Evolutionary conservation across 2,113 vertebrate genomes (phyloP).

Genomic region (Verasper variegatus): DNA sequence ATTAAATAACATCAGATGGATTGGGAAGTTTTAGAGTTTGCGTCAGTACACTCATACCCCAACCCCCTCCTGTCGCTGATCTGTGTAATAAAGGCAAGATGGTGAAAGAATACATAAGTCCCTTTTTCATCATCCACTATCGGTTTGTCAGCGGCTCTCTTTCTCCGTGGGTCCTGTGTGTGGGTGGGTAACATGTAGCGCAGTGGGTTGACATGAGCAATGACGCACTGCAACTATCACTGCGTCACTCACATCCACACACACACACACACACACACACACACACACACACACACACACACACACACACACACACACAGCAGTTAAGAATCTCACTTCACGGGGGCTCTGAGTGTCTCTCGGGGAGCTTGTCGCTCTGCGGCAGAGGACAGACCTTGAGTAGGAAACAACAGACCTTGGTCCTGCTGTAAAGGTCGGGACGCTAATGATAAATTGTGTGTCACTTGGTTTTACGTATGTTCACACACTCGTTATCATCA

Average conservation of each 20-base stretch:
- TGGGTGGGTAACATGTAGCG: conserved; percentile 9
- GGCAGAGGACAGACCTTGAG: conserved; percentile 43
- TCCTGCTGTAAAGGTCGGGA: conserved; percentile 6
- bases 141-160: background rate
- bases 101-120: background rate
- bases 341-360: conserved; percentile 27
- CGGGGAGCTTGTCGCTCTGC: background rate
- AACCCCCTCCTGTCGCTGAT: background rate
- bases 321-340: conserved; percentile 48
- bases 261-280: conserved; percentile 40
- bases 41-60: background rate
- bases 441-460: conserved; percentile 4
- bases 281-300: conserved; percentile 41
- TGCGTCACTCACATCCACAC: conserved; percentile 61
- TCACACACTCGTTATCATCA: background rate
- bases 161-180: background rate
- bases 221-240: conserved; percentile 62
- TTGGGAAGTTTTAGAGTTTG: background rate
- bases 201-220: conserved; percentile 36
- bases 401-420: conserved; percentile 49
- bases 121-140: background rate
- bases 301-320: conserved; percentile 45
- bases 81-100: background rate
- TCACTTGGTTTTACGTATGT: conserved; percentile 8
- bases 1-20: background rate